Evolutionary conservation across 2,113 vertebrate genomes (phyloP).

Genomic region (Ammospiza caudacuta): DNA sequence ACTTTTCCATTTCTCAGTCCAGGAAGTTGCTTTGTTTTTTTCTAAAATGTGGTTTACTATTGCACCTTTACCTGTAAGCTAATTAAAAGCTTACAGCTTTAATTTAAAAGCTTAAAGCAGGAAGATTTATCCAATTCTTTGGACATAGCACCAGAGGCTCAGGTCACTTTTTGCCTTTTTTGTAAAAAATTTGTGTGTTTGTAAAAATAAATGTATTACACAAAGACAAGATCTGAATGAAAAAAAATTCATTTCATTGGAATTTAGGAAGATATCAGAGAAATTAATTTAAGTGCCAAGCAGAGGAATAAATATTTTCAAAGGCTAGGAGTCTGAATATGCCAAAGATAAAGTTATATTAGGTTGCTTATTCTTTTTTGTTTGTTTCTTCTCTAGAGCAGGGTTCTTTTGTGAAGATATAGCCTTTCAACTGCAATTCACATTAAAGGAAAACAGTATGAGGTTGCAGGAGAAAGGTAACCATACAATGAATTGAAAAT

Average conservation of each 20-base stretch:
- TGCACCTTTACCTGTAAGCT: background rate
- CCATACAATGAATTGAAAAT: background rate
- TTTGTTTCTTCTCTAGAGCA: background rate
- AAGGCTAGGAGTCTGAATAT: background rate
- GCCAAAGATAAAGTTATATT: background rate
- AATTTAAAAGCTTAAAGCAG: background rate
- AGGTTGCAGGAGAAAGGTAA: background rate
- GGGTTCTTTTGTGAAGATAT: background rate
- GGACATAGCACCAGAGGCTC: background rate
- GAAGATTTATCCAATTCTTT: background rate
- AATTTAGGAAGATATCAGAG: background rate
- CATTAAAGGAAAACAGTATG: background rate
- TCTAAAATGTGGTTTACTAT: background rate
- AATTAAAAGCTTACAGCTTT: background rate
- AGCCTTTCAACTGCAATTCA: background rate
- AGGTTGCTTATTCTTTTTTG: background rate
- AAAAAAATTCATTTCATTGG: background rate
- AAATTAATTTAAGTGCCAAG: background rate
- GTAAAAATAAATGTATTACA: background rate
- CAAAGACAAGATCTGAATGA: background rate
- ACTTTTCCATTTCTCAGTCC: background rate
- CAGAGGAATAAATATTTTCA: background rate
- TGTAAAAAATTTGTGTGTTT: background rate
- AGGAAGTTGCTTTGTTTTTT: background rate
- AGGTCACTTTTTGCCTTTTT: background rate